Base-by-base conservation (phyloP, 1,140 invertebrate genomes). In the Bombyx mandarina region DNA sequence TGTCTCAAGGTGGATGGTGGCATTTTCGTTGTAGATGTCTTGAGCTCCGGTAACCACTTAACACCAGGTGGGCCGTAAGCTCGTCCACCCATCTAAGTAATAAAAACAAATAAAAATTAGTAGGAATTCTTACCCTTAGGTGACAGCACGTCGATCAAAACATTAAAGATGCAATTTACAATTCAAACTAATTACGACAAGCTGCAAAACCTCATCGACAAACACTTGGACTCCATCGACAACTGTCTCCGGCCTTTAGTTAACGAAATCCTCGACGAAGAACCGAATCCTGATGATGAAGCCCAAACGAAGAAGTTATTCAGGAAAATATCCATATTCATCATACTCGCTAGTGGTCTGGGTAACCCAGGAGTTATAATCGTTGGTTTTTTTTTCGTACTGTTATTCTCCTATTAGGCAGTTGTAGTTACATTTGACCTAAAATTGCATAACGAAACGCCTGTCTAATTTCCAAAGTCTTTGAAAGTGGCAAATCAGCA, bases 161-260 rank as follows among this genome's bases (percentile, higher is more conserved):
- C 89, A 1, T 62, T 93, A 8, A 91, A 91, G 76, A 93, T 94
- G 88, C 94, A 95, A 69, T 89, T 92, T 52, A 91, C 92, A 61
- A 93, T 94, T 75, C 88, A 89, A 35, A 92, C 91, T 63, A 91
- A 93, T 67, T 93, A 93, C 72, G 90, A 91, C 18, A 89, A 89
- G 35, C 87, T 84, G 66, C 88, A 89, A 26, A 82, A 85, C 45
- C 79, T 90, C 4, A 86, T 92, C 10, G 82, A 85, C 43, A 89
- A 88, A 8, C 88, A 92, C 60, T 69, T 89, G 54, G 71, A 82
- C 3, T 82, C 85, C 10, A 78, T 92, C 7, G 72, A 84, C 12
- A 64, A 69, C 7, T 89, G 89, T 64, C 87, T 90, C 1, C 64
- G 65, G 4, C 88, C 89, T 0, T 73, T 93, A 0, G 73, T 90